Evolutionary conservation across 1,140 invertebrate genomes (phyloP), one percentile per base, ranked within the genome.

Genomic region (Drosophila hydei): DNA sequence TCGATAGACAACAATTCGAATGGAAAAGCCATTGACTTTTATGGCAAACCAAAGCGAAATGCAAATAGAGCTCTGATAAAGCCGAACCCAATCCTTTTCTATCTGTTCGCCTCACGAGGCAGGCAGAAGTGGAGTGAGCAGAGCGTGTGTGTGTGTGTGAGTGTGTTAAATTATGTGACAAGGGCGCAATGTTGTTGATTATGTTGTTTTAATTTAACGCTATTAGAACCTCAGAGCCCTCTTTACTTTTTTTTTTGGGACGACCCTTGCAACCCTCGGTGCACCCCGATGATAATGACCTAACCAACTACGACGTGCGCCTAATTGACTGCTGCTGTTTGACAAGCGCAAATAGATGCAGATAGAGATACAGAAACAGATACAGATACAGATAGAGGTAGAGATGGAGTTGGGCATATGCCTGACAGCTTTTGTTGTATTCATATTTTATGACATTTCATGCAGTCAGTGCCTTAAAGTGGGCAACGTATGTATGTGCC

Each of bases 181-280:
- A 72, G 58, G 48, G 71, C 77, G 75, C 38, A 59, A 68, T 48
- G 62, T 61, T 80, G 81, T 81, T 84, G 81, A 81, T 88, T 87
- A 87, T 90, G 81, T 89, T 90, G 87, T 89, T 89, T 89, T 89
- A 89, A 89, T 89, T 89, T 89, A 89, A 90, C 87, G 78, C 87
- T 79, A 89, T 89, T 89, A 89, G 87, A 68, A 63, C 71, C 56
- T 58, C 56, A 64, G 48, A 55, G 55, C 71, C 70, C 56, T 70
- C 69, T 43, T 73, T 63, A 18, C 4, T 18, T 33, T 8, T 16
- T 3, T 14, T 14, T 0, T 33, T 33, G 9, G 38, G 51, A 42
- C 38, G 56, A 60, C 65, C 65, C 42, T 54, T 54, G 58, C 65
- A 38, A 74, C 71, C 71, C 71, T 51, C 69, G 23, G 14, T 7